phyloP scores from a whole-genome alignment of 1,140 invertebrate genomes.

The Drosophila insularis region DNA sequence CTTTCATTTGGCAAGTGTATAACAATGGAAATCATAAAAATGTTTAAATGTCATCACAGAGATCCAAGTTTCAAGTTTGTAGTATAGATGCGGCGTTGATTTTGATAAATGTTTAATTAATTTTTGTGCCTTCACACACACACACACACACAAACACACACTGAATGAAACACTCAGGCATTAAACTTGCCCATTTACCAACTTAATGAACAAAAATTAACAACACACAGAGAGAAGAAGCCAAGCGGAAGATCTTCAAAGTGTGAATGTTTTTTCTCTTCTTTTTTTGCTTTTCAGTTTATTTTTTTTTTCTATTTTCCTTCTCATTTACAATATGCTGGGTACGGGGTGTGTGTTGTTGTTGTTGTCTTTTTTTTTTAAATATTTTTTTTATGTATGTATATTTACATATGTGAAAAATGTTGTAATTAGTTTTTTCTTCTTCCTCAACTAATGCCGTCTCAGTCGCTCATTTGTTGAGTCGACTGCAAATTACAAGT shows the following conservation, averaged over 20 bases:
- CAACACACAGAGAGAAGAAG: constrained; percentile 64
- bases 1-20: neutral
- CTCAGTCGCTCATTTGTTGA: constrained; percentile 25
- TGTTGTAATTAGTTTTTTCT: constrained; percentile 78
- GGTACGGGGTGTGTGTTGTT: constrained; percentile 25
- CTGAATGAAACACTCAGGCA: constrained; percentile 42
- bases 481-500: constrained; percentile 76
- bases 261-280: constrained; percentile 37
- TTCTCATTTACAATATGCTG: constrained; percentile 76
- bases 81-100: constrained; percentile 68
- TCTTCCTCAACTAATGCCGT: constrained; percentile 5
- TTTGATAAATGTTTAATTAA: constrained; percentile 82
- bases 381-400: constrained; percentile 59
- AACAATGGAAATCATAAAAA: constrained; percentile 56
- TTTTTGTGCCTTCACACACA: constrained; percentile 62
- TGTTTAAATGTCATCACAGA: constrained; percentile 63
- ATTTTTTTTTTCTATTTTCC: constrained; percentile 56
- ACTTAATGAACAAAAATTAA: constrained; percentile 81
- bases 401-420: constrained; percentile 79
- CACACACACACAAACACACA: neutral
- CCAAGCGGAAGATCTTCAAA: constrained; percentile 77
- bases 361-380: constrained; percentile 28
- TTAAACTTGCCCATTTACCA: constrained; percentile 78
- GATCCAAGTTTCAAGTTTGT: constrained; percentile 27
- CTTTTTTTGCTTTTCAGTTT: constrained; percentile 37